phyloP scores from a whole-genome alignment of 1,140 invertebrate species.

The Venustaconcha ellipsiformis region DNA sequence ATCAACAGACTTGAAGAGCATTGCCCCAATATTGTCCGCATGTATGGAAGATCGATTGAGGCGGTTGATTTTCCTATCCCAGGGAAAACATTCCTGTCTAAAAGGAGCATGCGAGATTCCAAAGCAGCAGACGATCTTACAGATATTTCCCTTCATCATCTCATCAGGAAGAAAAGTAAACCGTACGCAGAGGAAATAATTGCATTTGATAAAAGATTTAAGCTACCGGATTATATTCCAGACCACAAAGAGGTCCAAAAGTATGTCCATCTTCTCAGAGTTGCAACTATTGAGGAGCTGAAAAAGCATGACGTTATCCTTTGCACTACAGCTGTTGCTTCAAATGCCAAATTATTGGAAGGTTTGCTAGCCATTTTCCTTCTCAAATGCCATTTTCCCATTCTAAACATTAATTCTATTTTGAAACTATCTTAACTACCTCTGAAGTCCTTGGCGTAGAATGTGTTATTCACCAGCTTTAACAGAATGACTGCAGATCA shows the following conservation, averaged over 20 bases:
- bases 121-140: conserved; percentile 25
- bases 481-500: too few relatives aligned
- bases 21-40: conserved; percentile 44
- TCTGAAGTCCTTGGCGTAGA: too few relatives aligned
- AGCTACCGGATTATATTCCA: conserved; percentile 2
- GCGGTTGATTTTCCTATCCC: conserved; percentile 46
- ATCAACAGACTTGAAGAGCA: conserved; percentile 29
- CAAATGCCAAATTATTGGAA: conserved; percentile 31
- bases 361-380: neutral
- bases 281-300: conserved; percentile 39
- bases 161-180: conserved; percentile 44
- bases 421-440: too few relatives aligned
- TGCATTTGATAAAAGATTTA: conserved; percentile 36
- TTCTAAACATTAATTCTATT: too few relatives aligned
- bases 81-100: conserved; percentile 22
- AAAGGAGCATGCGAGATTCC: conserved; percentile 16
- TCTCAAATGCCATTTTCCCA: too few relatives aligned
- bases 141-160: conserved; percentile 44
- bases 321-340: conserved; percentile 36
- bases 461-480: too few relatives aligned
- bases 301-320: conserved; percentile 41
- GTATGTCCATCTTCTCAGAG: conserved; percentile 32
- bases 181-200: conserved; percentile 42
- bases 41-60: conserved; percentile 48
- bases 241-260: conserved; percentile 17